phyloP scores from a whole-genome alignment of 2,797 vertebrate species.

The Tolypeutes matacus region DNA sequence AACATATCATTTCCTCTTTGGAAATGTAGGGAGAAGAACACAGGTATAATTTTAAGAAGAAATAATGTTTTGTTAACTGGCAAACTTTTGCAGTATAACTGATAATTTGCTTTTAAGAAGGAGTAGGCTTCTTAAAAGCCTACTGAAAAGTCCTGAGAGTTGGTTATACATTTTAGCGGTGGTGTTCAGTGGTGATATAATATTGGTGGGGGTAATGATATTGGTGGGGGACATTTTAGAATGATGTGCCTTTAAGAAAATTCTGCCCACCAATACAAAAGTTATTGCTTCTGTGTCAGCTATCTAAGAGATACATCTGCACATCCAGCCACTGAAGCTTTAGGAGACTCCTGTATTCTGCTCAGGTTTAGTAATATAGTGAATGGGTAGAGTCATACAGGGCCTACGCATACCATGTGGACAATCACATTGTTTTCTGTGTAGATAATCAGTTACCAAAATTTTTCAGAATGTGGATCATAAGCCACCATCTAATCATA shows the following conservation, averaged over 20 bases:
- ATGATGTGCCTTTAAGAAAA: background rate
- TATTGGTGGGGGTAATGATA: background rate
- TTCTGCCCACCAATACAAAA: background rate
- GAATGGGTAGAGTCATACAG: background rate
- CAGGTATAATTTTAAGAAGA: constrained; percentile 29
- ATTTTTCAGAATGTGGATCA: background rate
- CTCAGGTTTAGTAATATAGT: background rate
- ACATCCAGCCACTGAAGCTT: background rate
- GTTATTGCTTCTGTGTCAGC: background rate
- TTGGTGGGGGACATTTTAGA: background rate
- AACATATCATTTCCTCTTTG: background rate
- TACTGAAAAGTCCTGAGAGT: background rate
- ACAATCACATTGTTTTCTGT: background rate
- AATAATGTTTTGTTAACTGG: constrained; percentile 1
- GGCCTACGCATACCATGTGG: background rate
- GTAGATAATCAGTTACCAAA: background rate
- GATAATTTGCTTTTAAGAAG: background rate
- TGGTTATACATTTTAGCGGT: background rate
- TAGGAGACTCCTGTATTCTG: background rate
- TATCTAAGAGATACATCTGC: background rate
- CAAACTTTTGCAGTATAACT: background rate
- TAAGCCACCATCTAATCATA: background rate
- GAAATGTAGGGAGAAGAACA: background rate
- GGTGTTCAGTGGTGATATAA: background rate
- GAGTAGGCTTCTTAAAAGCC: background rate